A percentile compares a stretch with the other conserved stretches of the same genome.
Conservation (phyloP, 2,797 vertebrate genomes). For the Xerus rutilus region DNA sequence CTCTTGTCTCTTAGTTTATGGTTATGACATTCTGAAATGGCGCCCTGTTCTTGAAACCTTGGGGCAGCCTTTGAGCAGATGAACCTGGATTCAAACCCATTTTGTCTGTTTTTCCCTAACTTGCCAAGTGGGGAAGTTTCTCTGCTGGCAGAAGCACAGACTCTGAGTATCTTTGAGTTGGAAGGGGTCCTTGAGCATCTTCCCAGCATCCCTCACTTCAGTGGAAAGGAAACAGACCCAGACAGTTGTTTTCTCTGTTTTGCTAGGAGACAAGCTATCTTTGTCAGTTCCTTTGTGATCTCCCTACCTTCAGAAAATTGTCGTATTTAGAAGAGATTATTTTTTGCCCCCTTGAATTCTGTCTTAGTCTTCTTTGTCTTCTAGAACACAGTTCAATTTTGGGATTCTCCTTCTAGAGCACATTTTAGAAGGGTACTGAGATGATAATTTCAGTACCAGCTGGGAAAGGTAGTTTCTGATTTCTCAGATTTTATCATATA, state of each 20-base stretch:
- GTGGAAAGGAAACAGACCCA: not conserved
- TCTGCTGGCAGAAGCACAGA: not conserved
- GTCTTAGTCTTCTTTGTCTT: not conserved
- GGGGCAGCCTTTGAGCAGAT: not conserved
- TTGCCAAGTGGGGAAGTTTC: not conserved
- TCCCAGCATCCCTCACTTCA: not conserved
- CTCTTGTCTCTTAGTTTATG: not conserved
- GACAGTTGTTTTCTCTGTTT: not conserved
- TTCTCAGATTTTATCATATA: not conserved
- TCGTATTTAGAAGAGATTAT: not conserved
- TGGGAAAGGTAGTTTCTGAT: not conserved
- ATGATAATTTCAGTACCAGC: not conserved
- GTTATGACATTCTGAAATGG: not conserved
- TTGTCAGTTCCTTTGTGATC: not conserved
- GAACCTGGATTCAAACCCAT: not conserved
- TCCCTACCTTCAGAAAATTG: not conserved
- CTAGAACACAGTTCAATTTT: not conserved
- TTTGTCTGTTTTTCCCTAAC: not conserved
- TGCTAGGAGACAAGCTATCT: not conserved
- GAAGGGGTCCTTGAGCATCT: not conserved
- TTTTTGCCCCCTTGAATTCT: not conserved
- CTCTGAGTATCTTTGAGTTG: not conserved
- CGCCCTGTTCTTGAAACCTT: not conserved
- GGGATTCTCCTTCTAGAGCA: conserved; percentile 9
- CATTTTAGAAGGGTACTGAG: not conserved